Evolutionary conservation across 2,113 vertebrate species (phyloP).

Genomic region (Scomber scombrus): DNA sequence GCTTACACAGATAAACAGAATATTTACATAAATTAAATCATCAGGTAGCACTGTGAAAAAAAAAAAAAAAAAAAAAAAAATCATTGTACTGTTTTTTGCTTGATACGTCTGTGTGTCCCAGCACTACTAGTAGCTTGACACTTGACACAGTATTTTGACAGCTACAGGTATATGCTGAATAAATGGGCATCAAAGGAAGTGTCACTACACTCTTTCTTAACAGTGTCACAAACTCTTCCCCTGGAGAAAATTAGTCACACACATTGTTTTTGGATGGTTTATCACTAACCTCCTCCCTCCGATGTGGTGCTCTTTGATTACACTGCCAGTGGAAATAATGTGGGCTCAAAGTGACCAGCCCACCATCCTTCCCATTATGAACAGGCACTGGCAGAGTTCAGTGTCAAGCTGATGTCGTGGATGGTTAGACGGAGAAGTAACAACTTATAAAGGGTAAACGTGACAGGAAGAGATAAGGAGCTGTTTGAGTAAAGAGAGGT

Average conservation of each 20-base stretch:
- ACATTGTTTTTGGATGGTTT: slow-evolving; percentile 9
- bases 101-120: not conserved
- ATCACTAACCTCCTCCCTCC: slow-evolving; percentile 6
- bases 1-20: not conserved
- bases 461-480: not conserved
- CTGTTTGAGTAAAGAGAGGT: not conserved
- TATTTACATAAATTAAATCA: slow-evolving; percentile 3
- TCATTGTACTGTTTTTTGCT: too few species aligned
- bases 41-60: not conserved
- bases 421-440: slow-evolving; percentile 22
- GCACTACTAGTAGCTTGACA: slow-evolving; percentile 2
- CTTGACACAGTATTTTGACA: slow-evolving; percentile 45
- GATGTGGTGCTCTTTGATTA: slow-evolving; percentile 5
- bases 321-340: not conserved
- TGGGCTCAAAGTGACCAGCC: slow-evolving; percentile 13
- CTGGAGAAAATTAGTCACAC: slow-evolving; percentile 3
- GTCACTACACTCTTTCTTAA: slow-evolving; percentile 36
- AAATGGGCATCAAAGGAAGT: slow-evolving; percentile 31
- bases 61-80: too few species aligned
- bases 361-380: slow-evolving; percentile 22
- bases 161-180: slow-evolving; percentile 23
- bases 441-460: not conserved
- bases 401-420: not conserved
- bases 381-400: slow-evolving; percentile 12
- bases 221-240: slow-evolving; percentile 14